Percentiles rank a stretch among this genome's conserved stretches.
phyloP scores from a whole-genome alignment of 1,140 invertebrate species.

The Coptotermes formosanus region DNA sequence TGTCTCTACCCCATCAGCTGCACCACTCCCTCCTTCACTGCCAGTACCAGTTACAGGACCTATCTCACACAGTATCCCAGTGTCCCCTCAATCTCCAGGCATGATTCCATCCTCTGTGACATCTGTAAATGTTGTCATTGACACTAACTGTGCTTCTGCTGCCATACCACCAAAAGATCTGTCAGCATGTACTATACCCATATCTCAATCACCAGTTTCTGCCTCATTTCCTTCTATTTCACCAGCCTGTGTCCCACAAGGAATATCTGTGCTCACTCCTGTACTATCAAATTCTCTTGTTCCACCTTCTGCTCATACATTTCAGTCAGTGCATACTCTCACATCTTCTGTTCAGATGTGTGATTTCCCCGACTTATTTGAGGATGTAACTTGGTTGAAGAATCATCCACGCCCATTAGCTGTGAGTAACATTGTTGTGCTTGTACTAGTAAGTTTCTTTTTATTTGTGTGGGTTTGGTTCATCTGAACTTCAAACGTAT shows the following conservation, averaged over 20 bases:
- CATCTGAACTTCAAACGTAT: no score
- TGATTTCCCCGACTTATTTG: background rate
- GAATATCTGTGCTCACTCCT: background rate
- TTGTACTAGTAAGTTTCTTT: no score
- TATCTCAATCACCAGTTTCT: background rate
- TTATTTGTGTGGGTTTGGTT: no score
- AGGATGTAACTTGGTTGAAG: conserved; percentile 16
- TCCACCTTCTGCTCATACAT: background rate
- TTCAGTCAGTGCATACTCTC: background rate
- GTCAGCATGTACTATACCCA: background rate
- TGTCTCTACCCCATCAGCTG: background rate
- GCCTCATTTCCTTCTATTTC: background rate
- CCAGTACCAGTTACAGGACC: background rate
- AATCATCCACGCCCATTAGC: conserved; percentile 9
- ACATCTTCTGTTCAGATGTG: background rate
- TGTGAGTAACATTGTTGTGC: background rate
- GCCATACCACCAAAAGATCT: background rate
- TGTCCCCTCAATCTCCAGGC: background rate
- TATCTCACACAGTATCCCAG: background rate
- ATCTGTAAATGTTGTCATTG: background rate
- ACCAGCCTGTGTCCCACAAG: background rate
- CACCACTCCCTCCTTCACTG: background rate
- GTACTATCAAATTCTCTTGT: background rate
- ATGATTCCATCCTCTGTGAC: background rate
- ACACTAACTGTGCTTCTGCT: background rate